A percentile compares a stretch with the other conserved stretches of the same genome.
Conservation (phyloP, 1,140 invertebrate genomes). For the Macrobrachium nipponense region DNA sequence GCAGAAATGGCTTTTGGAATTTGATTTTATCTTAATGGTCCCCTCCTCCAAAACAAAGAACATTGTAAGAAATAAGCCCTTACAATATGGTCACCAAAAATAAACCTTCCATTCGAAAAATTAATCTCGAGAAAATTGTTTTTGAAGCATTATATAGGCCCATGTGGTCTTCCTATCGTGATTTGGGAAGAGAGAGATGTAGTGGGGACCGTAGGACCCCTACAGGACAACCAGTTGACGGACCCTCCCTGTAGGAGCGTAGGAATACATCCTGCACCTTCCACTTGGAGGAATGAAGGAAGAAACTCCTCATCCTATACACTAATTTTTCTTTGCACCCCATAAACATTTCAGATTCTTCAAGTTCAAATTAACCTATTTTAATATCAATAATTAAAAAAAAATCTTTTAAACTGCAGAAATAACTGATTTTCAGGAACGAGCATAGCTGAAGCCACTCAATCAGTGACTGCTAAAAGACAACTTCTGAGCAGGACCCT, state of each 20-base stretch:
- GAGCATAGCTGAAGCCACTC: too few relatives aligned
- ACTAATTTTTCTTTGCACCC: slow-evolving; percentile 25
- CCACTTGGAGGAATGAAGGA: slow-evolving; percentile 76
- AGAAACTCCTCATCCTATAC: slow-evolving; percentile 73
- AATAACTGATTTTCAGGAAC: too few relatives aligned
- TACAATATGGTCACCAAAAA: too few relatives aligned
- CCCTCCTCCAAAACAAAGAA: too few relatives aligned
- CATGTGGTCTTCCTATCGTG: slow-evolving; percentile 68
- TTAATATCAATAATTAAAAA: not conserved
- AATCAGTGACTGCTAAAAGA: too few relatives aligned
- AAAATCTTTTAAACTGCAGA: too few relatives aligned
- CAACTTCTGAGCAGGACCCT: too few relatives aligned
- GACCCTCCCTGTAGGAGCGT: slow-evolving; percentile 68
- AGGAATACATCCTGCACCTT: slow-evolving; percentile 68
- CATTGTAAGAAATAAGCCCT: too few relatives aligned
- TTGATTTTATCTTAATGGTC: too few relatives aligned
- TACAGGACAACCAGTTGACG: slow-evolving; percentile 65
- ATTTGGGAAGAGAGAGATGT: slow-evolving; percentile 66
- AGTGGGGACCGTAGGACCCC: slow-evolving; percentile 67
- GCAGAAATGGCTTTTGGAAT: too few relatives aligned
- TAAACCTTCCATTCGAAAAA: too few relatives aligned
- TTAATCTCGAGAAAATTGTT: too few relatives aligned
- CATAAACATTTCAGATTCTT: slow-evolving; percentile 22
- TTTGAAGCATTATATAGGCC: slow-evolving; percentile 33
- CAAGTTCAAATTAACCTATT: not conserved